Base-by-base conservation (phyloP, 2,888 invertebrate genomes). In the Ornithoptera alexandrae region DNA sequence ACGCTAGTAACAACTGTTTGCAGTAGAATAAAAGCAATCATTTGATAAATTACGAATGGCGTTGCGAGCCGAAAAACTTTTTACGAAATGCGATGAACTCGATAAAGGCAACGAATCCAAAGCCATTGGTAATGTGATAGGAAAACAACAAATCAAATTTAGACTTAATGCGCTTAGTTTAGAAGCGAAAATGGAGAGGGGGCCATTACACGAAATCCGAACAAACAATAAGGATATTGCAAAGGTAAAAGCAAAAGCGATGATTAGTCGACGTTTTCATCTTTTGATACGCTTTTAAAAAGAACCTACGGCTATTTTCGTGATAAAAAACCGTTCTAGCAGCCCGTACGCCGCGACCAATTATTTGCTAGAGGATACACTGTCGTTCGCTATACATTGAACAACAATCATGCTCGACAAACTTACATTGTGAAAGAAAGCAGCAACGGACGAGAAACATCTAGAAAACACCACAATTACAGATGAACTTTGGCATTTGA, bases 301-400 rank as follows among this genome's bases (percentile, higher is more conserved):
- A 71, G 74, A 73, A 73, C 72, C 74, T 74, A 73, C 71, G 74
- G 72, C 75, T 73, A 74, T 75, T 74, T 72, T 75, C 75, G 70
- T 73, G 73, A 74, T 74, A 75, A 71, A 77, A 75, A 75, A 74
- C 74, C 72, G 72, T 75, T 75, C 72, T 70, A 71, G 67, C 30
- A 56, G 61, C 67, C 67, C 58, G 46, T 71, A 67, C 57, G 22
- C 42, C 30, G 17, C 42, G 17, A 67, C 30, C 53, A 24, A 70
- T 50, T 42, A 64, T 62, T 63, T 10, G 17, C n/a, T 17, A 30
- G 15, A 36, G 50, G 12, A 30, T 64, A 56, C 20, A 0, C 7
- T 1, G 1, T 18, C n/a, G 12, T 61, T 67, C 20, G 20, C 10
- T 22, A 20, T 68, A 10, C 70, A 71, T 65, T 65, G 70, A 60